Percentiles rank a stretch among this genome's conserved stretches.
These are phyloP conservation scores for Philaethria dido DNA, from an alignment of 2,888 invertebrate species.

Conservation along the genomic window DNA sequence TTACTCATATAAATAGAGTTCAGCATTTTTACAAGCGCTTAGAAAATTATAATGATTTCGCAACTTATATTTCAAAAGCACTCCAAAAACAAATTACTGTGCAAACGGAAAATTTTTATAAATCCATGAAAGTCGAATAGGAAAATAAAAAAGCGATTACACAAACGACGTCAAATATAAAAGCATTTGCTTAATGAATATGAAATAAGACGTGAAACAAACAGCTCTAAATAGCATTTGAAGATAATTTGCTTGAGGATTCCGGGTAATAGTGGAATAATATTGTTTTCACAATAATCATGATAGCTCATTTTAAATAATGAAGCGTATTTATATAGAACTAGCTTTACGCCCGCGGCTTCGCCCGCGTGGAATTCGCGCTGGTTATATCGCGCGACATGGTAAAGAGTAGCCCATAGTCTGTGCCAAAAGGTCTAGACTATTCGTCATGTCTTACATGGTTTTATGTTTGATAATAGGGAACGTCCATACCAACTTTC, in stretches of 20 bases:
- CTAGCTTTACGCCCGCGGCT: no score
- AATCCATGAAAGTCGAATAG: slow-evolving; percentile 15
- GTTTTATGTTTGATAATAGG: no score
- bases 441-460: no score
- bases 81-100: slow-evolving; percentile 5
- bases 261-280: slow-evolving; percentile 28
- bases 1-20: not conserved
- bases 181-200: slow-evolving; percentile 41
- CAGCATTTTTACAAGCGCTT: not conserved
- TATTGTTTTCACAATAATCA: slow-evolving; percentile 14
- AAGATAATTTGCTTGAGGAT: slow-evolving; percentile 32
- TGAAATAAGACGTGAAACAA: slow-evolving; percentile 35
- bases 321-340: not conserved
- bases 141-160: slow-evolving; percentile 22
- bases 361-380: no score
- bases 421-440: no score
- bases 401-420: no score
- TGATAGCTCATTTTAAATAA: not conserved
- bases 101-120: slow-evolving; percentile 21
- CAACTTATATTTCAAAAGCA: not conserved
- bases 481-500: no score
- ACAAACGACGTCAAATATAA: slow-evolving; percentile 39
- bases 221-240: slow-evolving; percentile 32
- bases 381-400: no score
- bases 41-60: slow-evolving; percentile 12